Percentiles rank a stretch among this genome's conserved stretches.
Conservation (phyloP, 1,140 invertebrate genomes). For the Metaphire vulgaris region DNA sequence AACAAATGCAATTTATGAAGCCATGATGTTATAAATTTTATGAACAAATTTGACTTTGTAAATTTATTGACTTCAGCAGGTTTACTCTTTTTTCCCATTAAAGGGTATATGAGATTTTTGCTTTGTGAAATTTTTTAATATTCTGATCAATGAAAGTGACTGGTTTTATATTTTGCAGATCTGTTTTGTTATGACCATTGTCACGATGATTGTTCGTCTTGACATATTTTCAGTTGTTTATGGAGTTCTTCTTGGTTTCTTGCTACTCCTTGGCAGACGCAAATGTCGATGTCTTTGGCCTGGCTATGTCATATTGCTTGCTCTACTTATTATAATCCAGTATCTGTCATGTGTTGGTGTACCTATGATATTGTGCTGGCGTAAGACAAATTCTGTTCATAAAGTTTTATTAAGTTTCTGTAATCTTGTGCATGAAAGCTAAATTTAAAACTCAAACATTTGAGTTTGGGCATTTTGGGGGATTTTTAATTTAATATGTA, state of each 20-base stretch:
- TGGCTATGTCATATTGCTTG: conserved; percentile 72
- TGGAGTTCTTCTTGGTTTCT: conserved; percentile 70
- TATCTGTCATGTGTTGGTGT: conserved; percentile 81
- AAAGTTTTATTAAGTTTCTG: neutral
- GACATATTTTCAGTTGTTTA: conserved; percentile 85
- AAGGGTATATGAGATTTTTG: no score
- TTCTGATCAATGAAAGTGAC: no score
- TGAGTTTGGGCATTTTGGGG: neutral
- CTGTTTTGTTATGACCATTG: conserved; percentile 74
- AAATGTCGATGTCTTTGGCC: conserved; percentile 72
- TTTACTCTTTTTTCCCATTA: no score
- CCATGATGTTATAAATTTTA: no score
- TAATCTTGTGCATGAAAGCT: neutral
- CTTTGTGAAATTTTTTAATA: no score
- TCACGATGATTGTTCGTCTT: conserved; percentile 77
- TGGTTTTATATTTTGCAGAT: no score
- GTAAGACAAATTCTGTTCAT: conserved; percentile 40
- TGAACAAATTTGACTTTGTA: no score
- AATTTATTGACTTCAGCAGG: no score
- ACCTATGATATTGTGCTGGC: conserved; percentile 61
- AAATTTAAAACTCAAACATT: neutral
- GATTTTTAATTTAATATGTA: neutral
- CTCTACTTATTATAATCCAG: conserved; percentile 74
- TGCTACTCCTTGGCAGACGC: conserved; percentile 64
- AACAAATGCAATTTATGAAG: no score